Evolutionary conservation across 2,888 invertebrate species (phyloP).

Genomic region (Pristionchus mayeri): DNA sequence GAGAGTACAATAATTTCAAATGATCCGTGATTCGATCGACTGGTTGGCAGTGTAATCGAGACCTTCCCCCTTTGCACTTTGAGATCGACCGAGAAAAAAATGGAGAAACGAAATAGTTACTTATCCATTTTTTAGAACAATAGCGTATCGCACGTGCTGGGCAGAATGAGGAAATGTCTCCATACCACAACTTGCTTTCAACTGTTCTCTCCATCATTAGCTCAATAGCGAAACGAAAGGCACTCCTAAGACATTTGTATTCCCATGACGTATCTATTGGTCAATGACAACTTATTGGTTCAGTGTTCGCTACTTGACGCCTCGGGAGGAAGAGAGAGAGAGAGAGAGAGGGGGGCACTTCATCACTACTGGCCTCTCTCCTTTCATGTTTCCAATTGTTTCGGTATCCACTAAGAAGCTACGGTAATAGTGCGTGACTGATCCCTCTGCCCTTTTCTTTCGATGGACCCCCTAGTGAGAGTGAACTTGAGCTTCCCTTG

Average conservation of each 20-base stretch:
- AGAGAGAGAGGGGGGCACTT: not conserved
- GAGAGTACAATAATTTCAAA: slow-evolving; percentile 32
- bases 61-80: not conserved
- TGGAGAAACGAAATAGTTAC: not conserved
- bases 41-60: slow-evolving; percentile 1
- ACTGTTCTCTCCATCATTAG: not conserved
- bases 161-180: too few relatives aligned
- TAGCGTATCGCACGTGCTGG: too few relatives aligned
- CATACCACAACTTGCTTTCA: too few relatives aligned
- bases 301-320: slow-evolving; percentile 19
- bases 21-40: slow-evolving; percentile 15
- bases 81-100: slow-evolving; percentile 1
- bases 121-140: not conserved
- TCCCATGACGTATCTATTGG: slow-evolving; percentile 5
- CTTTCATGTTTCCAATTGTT: slow-evolving; percentile 33
- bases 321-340: not conserved
- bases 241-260: not conserved
- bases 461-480: slow-evolving; percentile 31
- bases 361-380: slow-evolving; percentile 15
- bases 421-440: slow-evolving; percentile 33
- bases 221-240: not conserved
- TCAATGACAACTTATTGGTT: slow-evolving; percentile 36
- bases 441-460: slow-evolving; percentile 18
- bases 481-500: slow-evolving; percentile 28
- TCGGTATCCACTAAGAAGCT: not conserved